Evolutionary conservation across 2,888 invertebrate species (phyloP), one percentile per base, ranked within the genome.

Genomic region (Congeria kusceri): DNA sequence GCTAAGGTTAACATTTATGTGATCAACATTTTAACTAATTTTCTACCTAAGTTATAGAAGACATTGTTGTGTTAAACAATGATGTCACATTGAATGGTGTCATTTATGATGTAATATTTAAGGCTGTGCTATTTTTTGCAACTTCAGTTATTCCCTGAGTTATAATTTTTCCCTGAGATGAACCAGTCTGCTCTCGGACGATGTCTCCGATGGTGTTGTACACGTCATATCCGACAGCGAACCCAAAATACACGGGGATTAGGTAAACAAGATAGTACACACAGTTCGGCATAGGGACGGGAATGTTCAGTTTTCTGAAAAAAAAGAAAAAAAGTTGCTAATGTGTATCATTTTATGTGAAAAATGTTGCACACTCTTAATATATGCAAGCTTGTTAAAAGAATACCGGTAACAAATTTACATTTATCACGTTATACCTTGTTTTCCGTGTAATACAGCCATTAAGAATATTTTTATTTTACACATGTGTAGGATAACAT

Each of bases 201-300:
- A 86, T 84, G 65, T 82, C 84, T 25, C 61, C 53, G 44, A 87
- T 65, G 5, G 83, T 87, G 62, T 72, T 83, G 65, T 86, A 90
- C 11, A 92, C 63, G 65, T 91, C 91, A 77, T 91, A 92, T 13
- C 85, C 64, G 7, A 92, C 90, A 18, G 92, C 92, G 76, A 91
- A 90, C 11, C 88, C 86, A 80, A 92, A 93, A 73, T 92, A 93
- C 13, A 92, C 13, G 0, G 92, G 91, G 9, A 92, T 69, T 7
- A 89, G 29, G 57, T 83, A 89, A 59, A 87, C 79, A 5, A 92
- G 67, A 29, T 81, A 80, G 58, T 86, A 80, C 39, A 88, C 66
- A 56, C 86, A 83, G n/a, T 70, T 46, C 3, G 91, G 86, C 61
- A 92, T 62, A 7, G 91, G 91, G 9, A 88, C 63, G 0, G 91